A percentile compares a stretch with the other conserved stretches of the same genome.
Evolutionary conservation across 2,113 vertebrate species (phyloP).

Genomic region (Malurus alboscapulatus): DNA sequence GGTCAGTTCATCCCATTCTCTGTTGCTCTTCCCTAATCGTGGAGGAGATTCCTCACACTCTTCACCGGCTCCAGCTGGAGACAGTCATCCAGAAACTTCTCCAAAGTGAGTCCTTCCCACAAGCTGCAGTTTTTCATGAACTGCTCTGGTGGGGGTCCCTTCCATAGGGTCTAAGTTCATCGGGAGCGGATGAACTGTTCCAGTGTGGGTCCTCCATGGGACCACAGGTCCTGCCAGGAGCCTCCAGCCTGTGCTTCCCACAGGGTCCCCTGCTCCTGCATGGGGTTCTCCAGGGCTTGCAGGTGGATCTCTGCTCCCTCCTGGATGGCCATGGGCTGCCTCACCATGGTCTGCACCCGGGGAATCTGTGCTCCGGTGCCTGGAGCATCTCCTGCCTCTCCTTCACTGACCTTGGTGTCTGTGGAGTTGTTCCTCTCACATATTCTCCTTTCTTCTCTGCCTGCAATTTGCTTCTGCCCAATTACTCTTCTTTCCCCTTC

Average conservation of each 20-base stretch:
- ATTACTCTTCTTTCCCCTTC: background rate
- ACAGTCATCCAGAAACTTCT: background rate
- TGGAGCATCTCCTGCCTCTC: background rate
- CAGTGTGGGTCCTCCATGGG: background rate
- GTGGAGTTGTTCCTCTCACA: background rate
- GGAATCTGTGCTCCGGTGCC: background rate
- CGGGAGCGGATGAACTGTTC: background rate
- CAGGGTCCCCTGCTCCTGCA: background rate
- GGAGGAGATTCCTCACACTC: background rate
- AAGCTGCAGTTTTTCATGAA: background rate
- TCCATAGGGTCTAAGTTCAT: background rate
- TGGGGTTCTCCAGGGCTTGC: background rate
- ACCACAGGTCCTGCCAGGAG: background rate
- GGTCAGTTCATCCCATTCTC: background rate
- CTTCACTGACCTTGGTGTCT: background rate
- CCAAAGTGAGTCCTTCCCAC: background rate
- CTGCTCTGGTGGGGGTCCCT: background rate
- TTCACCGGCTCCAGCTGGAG: background rate
- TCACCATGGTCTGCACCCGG: background rate
- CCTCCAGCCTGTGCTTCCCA: background rate
- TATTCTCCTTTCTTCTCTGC: background rate
- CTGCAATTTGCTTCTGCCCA: background rate
- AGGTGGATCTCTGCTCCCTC: background rate
- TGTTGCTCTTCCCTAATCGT: background rate
- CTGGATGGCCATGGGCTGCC: background rate